Base-by-base conservation (phyloP, 1,140 invertebrate genomes). In the Tribolium castaneum region DNA sequence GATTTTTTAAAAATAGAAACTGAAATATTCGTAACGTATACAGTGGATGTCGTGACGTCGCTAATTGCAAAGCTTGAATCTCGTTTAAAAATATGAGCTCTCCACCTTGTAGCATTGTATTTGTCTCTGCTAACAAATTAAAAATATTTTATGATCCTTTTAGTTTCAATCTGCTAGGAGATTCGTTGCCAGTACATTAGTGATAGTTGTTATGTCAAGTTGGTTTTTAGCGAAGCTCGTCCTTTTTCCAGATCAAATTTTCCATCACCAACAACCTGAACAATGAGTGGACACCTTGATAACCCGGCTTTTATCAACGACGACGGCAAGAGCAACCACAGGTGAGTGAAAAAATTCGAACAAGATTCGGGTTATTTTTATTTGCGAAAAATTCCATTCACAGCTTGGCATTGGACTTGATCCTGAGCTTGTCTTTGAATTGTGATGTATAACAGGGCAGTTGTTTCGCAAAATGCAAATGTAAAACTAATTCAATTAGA, bases 301-400 rank as follows among this genome's bases (percentile, higher is more conserved):
- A 73, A 73, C 13, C 71, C 71, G 10, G 71, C 16, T 12, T 73
- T 73, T 35, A 54, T 73, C 13, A 51, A 73, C 30, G 71, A 73
- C 25, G 71, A 73, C 19, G 71, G 71, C 22, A 73, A 52, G 30
- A 73, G 49, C 14, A 73, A 52, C 25, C 52, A 73, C 50, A 25
- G 71, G 71, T 73, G 19, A 73, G 49, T 25, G 12, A 13, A 45
- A 45, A 45, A 45, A n/a, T 45, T 45, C 4, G 12, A 35, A 35
- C 34, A 66, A 12, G 14, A 45, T 10, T 45, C 39, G n/a, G 39
- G 7, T 45, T 45, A 45, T 45, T 45, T 45, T 45, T 45, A 45
- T 45, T 6, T 45, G n/a, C 39, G 3, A 10, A 45, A 45, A 45
- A 45, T 45, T 45, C 39, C 39, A 45, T 45, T 45, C 9, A 45